Evolutionary conservation across 2,113 vertebrate genomes (phyloP), one percentile per base, ranked within the genome.

Genomic region (Arizona elegans): DNA sequence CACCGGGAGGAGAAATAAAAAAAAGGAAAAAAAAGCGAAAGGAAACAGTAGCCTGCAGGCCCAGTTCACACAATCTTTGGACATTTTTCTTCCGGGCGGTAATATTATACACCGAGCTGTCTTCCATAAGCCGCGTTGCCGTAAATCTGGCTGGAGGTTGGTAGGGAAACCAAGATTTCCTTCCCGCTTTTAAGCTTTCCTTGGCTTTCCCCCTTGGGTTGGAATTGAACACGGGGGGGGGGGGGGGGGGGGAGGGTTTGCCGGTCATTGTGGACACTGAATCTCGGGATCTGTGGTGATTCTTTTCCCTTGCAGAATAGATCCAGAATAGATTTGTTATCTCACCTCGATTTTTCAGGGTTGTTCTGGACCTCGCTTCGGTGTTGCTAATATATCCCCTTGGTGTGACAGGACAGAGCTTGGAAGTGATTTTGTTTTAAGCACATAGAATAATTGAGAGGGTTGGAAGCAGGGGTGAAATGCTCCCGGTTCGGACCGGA

Each of bases 1-100:
- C 96, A 94, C 97, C 94, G 2, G 94, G 90, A 95, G 97, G 97
- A 97, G 95, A 97, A 94, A 96, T 96, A 96, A 97, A 97, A 96
- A 43, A 97, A 97, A 96, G 3, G 43, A 43, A 2, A 96, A 94
- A 95, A 59, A 92, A 94, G 96, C 95, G 92, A 24, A 92, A 56
- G 92, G 94, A 89, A 43, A 94, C 89, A 47, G 29, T 53, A 87
- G 92, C 91, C 95, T 94, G 85, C 94, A 88, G 88, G 1, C 33
- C 26, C 47, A 91, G 43, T 86, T 90, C 95, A 94, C 93, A 55
- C 8, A 4, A 93, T 91, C 94, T 1, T 33, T 1, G 86, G 62
- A 91, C 91, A 86, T 1, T 87, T n/a, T 33, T 38, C 15, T 12
- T 43, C 15, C 91, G 10, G 88, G 9, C 52, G 47, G 6, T 50